phyloP scores from a whole-genome alignment of 2,113 vertebrate genomes.

The Andinoacara biseriatus region DNA sequence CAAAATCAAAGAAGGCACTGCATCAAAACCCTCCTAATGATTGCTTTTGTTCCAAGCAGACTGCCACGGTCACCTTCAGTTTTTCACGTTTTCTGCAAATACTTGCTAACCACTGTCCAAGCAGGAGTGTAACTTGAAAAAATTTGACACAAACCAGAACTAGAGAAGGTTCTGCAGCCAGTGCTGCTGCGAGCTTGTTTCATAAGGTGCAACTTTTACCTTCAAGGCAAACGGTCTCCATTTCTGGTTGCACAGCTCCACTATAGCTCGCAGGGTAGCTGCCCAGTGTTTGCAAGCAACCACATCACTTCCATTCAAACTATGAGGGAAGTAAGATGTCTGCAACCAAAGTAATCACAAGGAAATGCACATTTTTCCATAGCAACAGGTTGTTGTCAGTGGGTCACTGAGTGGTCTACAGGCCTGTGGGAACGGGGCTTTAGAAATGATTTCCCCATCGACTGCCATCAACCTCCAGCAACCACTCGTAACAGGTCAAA shows the following conservation, averaged over 20 bases:
- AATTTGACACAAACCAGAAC: too few relatives aligned
- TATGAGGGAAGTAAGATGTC: neutral
- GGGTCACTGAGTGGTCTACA: too few relatives aligned
- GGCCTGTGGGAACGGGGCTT: neutral
- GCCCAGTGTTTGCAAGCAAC: neutral
- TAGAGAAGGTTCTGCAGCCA: too few relatives aligned
- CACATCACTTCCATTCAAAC: neutral
- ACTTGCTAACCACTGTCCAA: neutral
- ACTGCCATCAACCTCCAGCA: neutral
- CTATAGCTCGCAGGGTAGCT: neutral
- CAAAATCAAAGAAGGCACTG: neutral
- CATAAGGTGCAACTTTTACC: neutral
- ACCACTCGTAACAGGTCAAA: neutral
- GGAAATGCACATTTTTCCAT: too few relatives aligned
- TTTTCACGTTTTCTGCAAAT: neutral
- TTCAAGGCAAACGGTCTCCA: neutral
- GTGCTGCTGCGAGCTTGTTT: neutral
- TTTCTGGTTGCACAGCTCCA: neutral
- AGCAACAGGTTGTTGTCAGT: too few relatives aligned
- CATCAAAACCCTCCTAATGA: too few relatives aligned
- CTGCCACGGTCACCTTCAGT: neutral
- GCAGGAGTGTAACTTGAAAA: neutral
- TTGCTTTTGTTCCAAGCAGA: too few relatives aligned
- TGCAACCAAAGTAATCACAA: too few relatives aligned
- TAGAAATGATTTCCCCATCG: neutral